Base-by-base conservation (phyloP, 2,113 vertebrate genomes). In the Scolopax mira region DNA sequence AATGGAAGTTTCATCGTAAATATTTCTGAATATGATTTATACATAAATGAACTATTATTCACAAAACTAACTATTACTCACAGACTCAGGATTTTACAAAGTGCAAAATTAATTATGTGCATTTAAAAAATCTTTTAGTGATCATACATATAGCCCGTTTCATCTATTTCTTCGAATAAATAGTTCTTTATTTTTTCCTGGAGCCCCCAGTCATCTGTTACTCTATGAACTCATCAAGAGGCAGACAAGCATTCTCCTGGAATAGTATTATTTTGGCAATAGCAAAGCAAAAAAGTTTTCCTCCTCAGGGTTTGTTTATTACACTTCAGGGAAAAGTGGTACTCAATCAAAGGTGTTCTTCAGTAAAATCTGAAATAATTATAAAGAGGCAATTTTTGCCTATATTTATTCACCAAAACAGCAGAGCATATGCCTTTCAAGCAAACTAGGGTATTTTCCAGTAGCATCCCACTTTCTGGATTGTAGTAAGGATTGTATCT, bases 21-120 rank as follows among this genome's bases (percentile, higher is more conserved):
- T 98, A 97, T 97, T 98, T 97, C 95, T 44, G 61, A 89, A 39
- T 92, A 92, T 90, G 58, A 65, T 96, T 97, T 98, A 94, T 95
- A 74, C 30, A 44, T 80, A 91, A 73, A 61, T 66, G 93, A 88
- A 91, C 97, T 95, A 95, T 92, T 91, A 83, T 95, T 95, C 91
- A 80, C 27, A 33, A 90, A 72, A 58, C 62, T 94, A 88, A 91
- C 97, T 95, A 95, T 90, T 92, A 81, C 96, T 95, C 91, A 80
- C 27, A 39, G 4, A 79, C 74, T 37, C 15, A 21, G 8, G 18
- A 52, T 79, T 82, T 92, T 42, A 17, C 61, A 78, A 95, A 89
- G 86, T 4, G 17, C 61, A 49, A 61, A 96, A 92, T 62, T 77
- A 44, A 64, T 85, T 84, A 31, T 28, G n/a, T 74, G 79, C 52